Base-by-base conservation (phyloP, 2,113 vertebrate species). In the Antennarius striatus region DNA sequence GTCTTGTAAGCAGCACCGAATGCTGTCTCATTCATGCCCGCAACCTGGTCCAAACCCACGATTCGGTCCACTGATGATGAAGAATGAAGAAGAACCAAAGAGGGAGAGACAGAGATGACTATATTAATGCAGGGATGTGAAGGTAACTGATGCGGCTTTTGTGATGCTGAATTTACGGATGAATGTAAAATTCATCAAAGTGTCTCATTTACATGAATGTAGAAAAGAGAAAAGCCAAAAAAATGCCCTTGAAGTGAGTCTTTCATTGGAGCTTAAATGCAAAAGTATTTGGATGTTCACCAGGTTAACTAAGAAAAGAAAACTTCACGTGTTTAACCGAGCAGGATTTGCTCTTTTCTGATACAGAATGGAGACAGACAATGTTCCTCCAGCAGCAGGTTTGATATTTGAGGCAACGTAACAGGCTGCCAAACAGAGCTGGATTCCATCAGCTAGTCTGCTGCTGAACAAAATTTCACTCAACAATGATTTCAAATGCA, bases 1-100 rank as follows among this genome's bases (percentile, higher is more conserved):
- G 96, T 99, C 88, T 98, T 98, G 72, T 98, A 98, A 0, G 96
- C 92, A 0, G 97, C 95, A 14, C 98, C 98, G 0, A 99, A 99
- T 0, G 97, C 94, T 0, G 97, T 99, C 89, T 99, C 98, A 0
- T 96, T 96, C 93, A 99, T 99, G 0, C 97, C 98, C 0, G 96
- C 96, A 30, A 99, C 98, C 90, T 99, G 98, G 88, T 99, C 98
- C 86, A 99, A 93, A 78, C 98, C 98, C 84, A 99, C 98, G 4
- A 99, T 99, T 10, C 97, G 94, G 89, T 99, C 98, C 81, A 99
- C 98, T 99, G 89, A 59, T 12, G 36, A 22, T 4, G 17, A 59
- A 40, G 56, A 30, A 68, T 11, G 3, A 75, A 10, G 28, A 1
- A 42, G 28, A n/a, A 28, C 68, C 5, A 54, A 16, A 22, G 8